phyloP scores from a whole-genome alignment of 1,140 invertebrate genomes.

The Eriosoma lanigerum region DNA sequence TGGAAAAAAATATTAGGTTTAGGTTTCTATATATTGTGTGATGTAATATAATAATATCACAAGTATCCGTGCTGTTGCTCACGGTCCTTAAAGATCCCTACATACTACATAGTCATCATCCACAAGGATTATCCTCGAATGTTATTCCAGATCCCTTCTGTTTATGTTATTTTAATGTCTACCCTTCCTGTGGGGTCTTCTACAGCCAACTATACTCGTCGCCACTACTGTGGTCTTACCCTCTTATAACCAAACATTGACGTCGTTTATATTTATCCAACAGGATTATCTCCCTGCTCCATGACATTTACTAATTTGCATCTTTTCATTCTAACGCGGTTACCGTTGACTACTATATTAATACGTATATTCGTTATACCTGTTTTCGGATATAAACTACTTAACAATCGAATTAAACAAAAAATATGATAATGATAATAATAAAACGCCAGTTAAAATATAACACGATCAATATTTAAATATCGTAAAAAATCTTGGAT shows the following conservation, averaged over 20 bases:
- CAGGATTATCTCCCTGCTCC: conserved; percentile 16
- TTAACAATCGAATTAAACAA: too few species aligned
- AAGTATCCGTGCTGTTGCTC: conserved; percentile 15
- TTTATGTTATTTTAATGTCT: conserved; percentile 44
- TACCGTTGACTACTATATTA: too few species aligned
- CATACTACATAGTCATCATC: not conserved
- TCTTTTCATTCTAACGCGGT: not conserved
- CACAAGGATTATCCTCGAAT: not conserved
- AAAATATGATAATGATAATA: too few species aligned
- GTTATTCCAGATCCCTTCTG: conserved; percentile 1
- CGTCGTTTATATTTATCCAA: conserved; percentile 29
- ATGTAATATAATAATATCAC: conserved; percentile 19
- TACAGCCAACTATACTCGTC: not conserved
- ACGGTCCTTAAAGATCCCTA: not conserved
- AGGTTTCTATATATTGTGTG: too few species aligned
- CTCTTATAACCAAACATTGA: not conserved
- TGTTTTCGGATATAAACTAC: too few species aligned
- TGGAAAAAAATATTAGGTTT: too few species aligned
- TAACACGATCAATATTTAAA: too few species aligned
- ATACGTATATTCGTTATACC: too few species aligned
- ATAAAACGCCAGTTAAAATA: too few species aligned
- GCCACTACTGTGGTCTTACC: not conserved
- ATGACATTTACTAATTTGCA: conserved; percentile 19
- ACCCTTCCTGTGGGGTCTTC: conserved; percentile 5
- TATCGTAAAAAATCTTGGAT: too few species aligned